Evolutionary conservation across 1,140 invertebrate genomes (phyloP), one percentile per base, ranked within the genome.

Genomic region (Anoplolepis gracilipes): DNA sequence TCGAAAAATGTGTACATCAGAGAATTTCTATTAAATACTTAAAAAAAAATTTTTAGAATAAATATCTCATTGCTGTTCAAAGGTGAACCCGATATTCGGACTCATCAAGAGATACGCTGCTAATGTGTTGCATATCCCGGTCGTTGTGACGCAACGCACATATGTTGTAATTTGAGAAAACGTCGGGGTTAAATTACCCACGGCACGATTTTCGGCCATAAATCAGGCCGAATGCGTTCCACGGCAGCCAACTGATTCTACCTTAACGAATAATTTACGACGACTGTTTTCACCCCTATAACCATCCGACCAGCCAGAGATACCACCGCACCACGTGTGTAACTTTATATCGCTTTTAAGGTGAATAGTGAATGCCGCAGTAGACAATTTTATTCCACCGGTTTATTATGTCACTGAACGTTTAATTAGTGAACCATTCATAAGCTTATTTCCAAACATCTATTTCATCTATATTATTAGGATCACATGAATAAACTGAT

Each of bases 251-350:
- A 84, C 79, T 72, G 81, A 85, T 85, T 79, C 76, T 76, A 19
- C 46, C 84, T 86, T 86, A 79, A 85, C 84, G 86, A 87, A 86
- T 76, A 87, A 86, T 87, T 87, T 81, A 87, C 69, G 76, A 62
- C 65, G 67, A 72, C 86, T 73, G 69, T 87, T 59, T 78, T 57
- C 67, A 72, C 28, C 33, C 42, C n/a, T 49, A 46, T 69, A 69
- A 69, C 62, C 46, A 25, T 30, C 42, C 61, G 76, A 67, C 64
- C 64, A 22, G 8, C n/a, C 1, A 10, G 22, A 79, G 62, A 79
- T 69, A 55, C 42, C n/a, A 55, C 42, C 30, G 64, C 42, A 36
- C 39, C 39, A 79, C 62, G 30, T 67, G n/a, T 13, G 76, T 42
- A 36, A 28, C 39, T 65, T 65, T 42, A 42, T 33, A 42, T 33